Evolutionary conservation across 1,140 invertebrate species (phyloP), one percentile per base, ranked within the genome.

Genomic region (Plectus sambesii): DNA sequence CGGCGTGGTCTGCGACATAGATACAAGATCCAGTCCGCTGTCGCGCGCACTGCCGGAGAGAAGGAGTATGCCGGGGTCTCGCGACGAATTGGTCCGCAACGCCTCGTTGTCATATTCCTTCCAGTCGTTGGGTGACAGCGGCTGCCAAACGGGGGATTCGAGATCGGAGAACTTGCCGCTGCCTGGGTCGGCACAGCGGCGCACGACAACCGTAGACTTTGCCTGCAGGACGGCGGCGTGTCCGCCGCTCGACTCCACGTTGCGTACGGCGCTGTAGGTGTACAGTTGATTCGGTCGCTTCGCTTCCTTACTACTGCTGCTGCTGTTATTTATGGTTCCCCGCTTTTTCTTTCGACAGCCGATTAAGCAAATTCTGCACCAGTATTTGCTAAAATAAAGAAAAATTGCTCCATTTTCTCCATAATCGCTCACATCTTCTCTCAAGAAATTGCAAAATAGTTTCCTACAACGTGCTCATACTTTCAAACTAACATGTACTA

Each of bases 201-300:
- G 12, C 22, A n/a, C 12, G 29, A 51, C 40, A 27, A 27, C 24
- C 24, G 22, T 42, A n/a, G 25, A n/a, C 29, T 44, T 47, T 12
- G 24, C 27, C 5, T 37, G 35, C 38, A 8, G 42, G 42, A 38
- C 22, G 30, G 36, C 22, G 27, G 33, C 44, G 27, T 51, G 9
- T 30, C 40, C 38, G 12, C 37, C 29, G 44, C 36, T n/a, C 27
- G 44, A 36, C 23, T 25, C 30, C 22, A 26, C 26, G 29, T 19
- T 37, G 8, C 41, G 38, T 3, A 47, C 22, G 44, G 33, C 26
- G 42, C 26, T 37, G 27, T 26, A 24, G 23, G 50, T 43, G 37
- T 25, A 33, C 3, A 59, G 29, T 60, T 62, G 1, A 60, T 38
- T 2, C 58, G 50, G 38, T 59, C 61, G 24, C 20, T 55, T 52